Conservation (phyloP, 2,888 invertebrate genomes). For the Ophraella communa region DNA sequence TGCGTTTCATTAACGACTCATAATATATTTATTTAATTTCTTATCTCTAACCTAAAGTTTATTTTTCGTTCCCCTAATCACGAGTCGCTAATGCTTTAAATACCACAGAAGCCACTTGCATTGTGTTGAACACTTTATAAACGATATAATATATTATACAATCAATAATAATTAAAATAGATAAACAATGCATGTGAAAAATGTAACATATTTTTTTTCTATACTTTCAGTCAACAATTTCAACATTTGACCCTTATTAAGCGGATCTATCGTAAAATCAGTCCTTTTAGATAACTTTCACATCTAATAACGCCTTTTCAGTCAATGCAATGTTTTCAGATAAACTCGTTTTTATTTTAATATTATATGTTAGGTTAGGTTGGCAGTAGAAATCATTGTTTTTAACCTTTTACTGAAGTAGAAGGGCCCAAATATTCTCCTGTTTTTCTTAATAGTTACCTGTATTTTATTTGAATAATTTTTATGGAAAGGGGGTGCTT, state of each 20-base stretch:
- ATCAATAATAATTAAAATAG: slow-evolving; percentile 15
- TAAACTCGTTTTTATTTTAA: too few relatives aligned
- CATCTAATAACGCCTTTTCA: slow-evolving; percentile 2
- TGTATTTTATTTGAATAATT: too few relatives aligned
- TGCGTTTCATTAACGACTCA: slow-evolving; percentile 21
- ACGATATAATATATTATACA: slow-evolving; percentile 30
- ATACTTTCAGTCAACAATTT: slow-evolving; percentile 36
- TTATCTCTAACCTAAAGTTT: too few relatives aligned
- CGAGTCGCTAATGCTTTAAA: slow-evolving; percentile 28
- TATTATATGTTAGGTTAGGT: too few relatives aligned
- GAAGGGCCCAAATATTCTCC: too few relatives aligned
- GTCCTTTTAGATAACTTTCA: slow-evolving; percentile 8
- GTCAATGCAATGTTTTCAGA: not conserved
- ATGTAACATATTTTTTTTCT: slow-evolving; percentile 26
- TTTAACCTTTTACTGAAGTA: too few relatives aligned
- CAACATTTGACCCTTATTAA: slow-evolving; percentile 31
- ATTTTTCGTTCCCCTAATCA: not conserved
- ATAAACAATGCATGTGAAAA: slow-evolving; percentile 27
- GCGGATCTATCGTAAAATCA: slow-evolving; percentile 26
- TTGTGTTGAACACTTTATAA: slow-evolving; percentile 48
- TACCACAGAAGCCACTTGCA: slow-evolving; percentile 45
- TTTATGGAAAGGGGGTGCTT: too few relatives aligned
- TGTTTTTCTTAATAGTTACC: too few relatives aligned
- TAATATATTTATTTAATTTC: not conserved
- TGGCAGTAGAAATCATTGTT: too few relatives aligned